A percentile compares a stretch with the other conserved stretches of the same genome.
Conservation (phyloP, 2,797 vertebrate species). For the Alosa sapidissima region DNA sequence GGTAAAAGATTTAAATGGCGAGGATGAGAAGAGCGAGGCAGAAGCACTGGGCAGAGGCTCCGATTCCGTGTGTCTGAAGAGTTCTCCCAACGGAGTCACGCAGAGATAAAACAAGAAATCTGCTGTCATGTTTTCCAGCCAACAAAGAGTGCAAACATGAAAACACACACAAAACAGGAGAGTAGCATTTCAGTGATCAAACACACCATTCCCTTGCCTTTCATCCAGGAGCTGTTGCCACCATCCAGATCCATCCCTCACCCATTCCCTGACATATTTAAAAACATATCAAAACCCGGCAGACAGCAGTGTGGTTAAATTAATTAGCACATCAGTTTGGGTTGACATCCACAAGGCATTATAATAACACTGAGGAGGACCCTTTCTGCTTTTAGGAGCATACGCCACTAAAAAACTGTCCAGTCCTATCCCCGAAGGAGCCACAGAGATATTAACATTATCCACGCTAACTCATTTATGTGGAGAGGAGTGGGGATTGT, state of each 20-base stretch:
- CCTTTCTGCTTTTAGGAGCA: not conserved
- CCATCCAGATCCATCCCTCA: not conserved
- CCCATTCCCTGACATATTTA: conserved; percentile 19
- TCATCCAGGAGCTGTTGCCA: not conserved
- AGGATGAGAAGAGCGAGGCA: too few species aligned
- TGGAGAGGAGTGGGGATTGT: conserved; percentile 64
- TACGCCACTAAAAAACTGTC: not conserved
- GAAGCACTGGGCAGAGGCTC: not conserved
- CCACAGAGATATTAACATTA: conserved; percentile 37
- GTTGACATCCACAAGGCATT: not conserved
- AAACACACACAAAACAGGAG: conserved; percentile 47
- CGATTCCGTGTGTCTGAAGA: conserved; percentile 31
- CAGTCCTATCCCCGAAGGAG: not conserved
- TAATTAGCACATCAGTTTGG: conserved; percentile 12
- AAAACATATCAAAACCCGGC: conserved; percentile 18
- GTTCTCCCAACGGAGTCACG: conserved; percentile 50
- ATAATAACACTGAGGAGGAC: not conserved
- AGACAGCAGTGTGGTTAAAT: not conserved
- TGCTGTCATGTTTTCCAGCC: conserved; percentile 46
- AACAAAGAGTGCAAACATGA: conserved; percentile 55
- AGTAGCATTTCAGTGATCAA: conserved; percentile 52
- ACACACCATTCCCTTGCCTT: conserved; percentile 40
- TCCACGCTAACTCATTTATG: conserved; percentile 64
- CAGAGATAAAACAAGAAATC: conserved; percentile 65
- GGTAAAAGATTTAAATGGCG: not conserved